phyloP scores from a whole-genome alignment of 2,113 vertebrate species.

The Caracal caracal region DNA sequence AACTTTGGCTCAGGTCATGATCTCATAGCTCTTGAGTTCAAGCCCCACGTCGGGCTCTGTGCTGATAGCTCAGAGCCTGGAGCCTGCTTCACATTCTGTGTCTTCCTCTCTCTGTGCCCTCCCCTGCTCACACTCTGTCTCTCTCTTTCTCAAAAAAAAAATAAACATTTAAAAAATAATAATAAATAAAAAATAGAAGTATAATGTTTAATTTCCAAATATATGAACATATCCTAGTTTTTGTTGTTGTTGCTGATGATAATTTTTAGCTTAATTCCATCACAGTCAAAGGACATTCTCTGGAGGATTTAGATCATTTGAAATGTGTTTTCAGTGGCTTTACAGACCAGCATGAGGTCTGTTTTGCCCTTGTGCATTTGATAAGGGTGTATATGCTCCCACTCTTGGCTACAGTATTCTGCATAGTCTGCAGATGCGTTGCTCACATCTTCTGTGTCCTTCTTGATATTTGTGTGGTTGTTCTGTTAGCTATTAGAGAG shows the following conservation, averaged over 20 bases:
- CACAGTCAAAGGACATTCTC: not conserved
- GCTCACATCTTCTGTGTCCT: not conserved
- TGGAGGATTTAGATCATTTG: not conserved
- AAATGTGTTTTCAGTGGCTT: not conserved
- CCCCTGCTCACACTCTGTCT: too few relatives aligned
- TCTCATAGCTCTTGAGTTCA: too few relatives aligned
- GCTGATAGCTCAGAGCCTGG: too few relatives aligned
- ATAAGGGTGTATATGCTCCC: not conserved
- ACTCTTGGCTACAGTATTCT: not conserved
- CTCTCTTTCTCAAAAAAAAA: too few relatives aligned
- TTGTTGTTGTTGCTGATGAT: not conserved
- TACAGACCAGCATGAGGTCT: not conserved
- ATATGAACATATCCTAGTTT: not conserved
- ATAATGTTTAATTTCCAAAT: not conserved
- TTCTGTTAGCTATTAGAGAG: not conserved
- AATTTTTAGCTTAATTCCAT: not conserved
- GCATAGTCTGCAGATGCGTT: accelerated
- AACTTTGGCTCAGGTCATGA: too few relatives aligned
- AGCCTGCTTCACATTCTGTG: too few relatives aligned
- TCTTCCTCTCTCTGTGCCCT: too few relatives aligned
- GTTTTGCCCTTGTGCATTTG: not conserved
- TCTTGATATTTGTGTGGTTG: too few relatives aligned
- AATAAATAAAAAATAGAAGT: not conserved
- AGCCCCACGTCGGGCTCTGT: too few relatives aligned
- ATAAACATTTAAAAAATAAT: too few relatives aligned